Base-by-base conservation (phyloP, 92 coral and sea anemone species). In the Paramuricea clavata region DNA sequence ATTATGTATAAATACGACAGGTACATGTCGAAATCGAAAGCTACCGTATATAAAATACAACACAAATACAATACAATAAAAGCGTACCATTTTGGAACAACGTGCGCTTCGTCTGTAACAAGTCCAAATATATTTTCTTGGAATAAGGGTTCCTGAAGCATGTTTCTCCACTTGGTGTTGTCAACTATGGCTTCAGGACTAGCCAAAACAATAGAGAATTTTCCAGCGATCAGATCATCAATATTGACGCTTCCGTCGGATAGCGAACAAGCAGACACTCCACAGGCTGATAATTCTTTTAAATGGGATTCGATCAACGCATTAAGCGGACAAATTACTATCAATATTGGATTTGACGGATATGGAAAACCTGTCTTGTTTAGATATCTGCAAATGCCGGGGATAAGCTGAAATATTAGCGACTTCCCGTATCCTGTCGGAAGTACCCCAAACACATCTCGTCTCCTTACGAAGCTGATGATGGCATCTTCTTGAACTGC, bases 61-160 rank as follows among this genome's bases (percentile, higher is more conserved):
- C n/a, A 39, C 44, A 39, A 39, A 39, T 39, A 4, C 44, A 4
- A 39, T 39, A 39, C 44, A 39, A n/a, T n/a, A n/a, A n/a, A n/a
- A 41, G 49, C 88, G 31, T 60, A 73, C 88, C 88, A 85, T 59
- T 74, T 85, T 15, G 88, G 82, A 54, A 84, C 78, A 43, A 83
- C 87, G 30, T 85, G 88, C 2, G 83, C 88, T 71, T 85, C 59
- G 71, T 85, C 88, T 12, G 88, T 85, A 6, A 85, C 88, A 4
- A 83, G 19, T 13, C 87, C 87, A 74, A 85, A 85, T 34, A 73
- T 16, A 25, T 30, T 19, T 32, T 85, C 70, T 43, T 85, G 83
- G 27, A 28, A 74, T 9, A 35, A 7, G 17, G 27, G 27, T 41
- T 35, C 34, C 65, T 73, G 81, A 27, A 85, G 72, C 82, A 72